Evolutionary conservation across 2,888 invertebrate species (phyloP).

Genomic region (Dastarcus helophoroides): DNA sequence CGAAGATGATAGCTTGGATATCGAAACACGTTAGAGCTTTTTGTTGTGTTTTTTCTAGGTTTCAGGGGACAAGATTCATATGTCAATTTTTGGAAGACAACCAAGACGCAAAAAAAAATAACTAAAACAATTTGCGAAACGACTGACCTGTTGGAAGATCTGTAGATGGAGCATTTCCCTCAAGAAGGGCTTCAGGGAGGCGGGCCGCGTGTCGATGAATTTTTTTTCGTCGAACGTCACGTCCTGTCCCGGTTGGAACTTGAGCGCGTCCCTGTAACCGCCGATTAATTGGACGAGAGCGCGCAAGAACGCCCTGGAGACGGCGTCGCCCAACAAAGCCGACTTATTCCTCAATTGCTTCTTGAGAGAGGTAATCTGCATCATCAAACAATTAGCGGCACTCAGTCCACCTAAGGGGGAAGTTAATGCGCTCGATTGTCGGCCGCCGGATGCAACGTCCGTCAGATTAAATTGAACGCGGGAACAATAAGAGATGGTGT

Average conservation of each 20-base stretch:
- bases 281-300: conserved; percentile 91
- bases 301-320: conserved; percentile 83
- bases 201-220: conserved; percentile 77
- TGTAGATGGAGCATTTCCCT: conserved; percentile 84
- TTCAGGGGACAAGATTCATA: no score
- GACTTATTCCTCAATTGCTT: conserved; percentile 65
- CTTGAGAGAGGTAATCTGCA: conserved; percentile 62
- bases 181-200: conserved; percentile 78
- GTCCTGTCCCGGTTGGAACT: conserved; percentile 56
- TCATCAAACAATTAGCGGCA: no score
- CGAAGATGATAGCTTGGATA: no score
- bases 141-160: conserved; percentile 78
- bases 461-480: no score
- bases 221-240: conserved; percentile 80
- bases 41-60: no score
- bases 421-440: no score
- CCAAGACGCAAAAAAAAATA: conserved; percentile 4
- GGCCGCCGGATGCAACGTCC: no score
- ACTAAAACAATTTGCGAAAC: conserved; percentile 3
- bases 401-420: no score
- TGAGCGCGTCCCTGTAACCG: conserved; percentile 84
- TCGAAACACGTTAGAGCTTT: no score
- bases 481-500: no score
- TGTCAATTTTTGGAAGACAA: no score
- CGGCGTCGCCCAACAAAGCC: conserved; percentile 76